Percentiles rank a stretch among this genome's conserved stretches.
These are phyloP conservation scores for Eueides isabella DNA, from an alignment of 1,140 invertebrate species.

Conservation along the genomic window DNA sequence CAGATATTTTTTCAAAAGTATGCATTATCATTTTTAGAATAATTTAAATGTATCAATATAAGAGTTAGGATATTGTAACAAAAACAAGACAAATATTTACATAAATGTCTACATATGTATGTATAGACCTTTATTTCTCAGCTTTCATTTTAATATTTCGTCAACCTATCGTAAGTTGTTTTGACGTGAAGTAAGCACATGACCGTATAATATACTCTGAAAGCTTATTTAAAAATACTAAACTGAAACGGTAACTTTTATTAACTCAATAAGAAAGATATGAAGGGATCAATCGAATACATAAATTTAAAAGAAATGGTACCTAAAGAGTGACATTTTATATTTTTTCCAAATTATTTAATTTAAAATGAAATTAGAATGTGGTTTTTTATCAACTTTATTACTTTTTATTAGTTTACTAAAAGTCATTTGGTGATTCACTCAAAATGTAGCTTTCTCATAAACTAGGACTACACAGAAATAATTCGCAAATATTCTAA, in stretches of 20 bases:
- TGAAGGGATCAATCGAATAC: too few relatives aligned
- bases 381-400: too few relatives aligned
- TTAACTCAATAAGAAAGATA: too few relatives aligned
- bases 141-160: conserved; percentile 1
- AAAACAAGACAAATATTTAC: background rate
- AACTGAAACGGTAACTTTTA: background rate
- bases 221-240: background rate
- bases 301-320: too few relatives aligned
- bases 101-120: background rate
- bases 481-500: background rate
- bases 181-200: conserved; percentile 1
- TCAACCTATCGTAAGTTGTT: conserved; percentile 5
- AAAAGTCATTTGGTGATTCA: background rate
- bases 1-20: too few relatives aligned
- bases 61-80: too few relatives aligned
- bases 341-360: too few relatives aligned
- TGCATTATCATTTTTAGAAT: too few relatives aligned
- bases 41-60: too few relatives aligned
- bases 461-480: background rate
- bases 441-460: background rate
- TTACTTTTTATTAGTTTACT: background rate
- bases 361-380: too few relatives aligned
- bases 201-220: background rate
- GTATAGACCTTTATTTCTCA: background rate
- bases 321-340: too few relatives aligned